phyloP scores from a whole-genome alignment of 2,797 vertebrate genomes.

The Falco peregrinus region DNA sequence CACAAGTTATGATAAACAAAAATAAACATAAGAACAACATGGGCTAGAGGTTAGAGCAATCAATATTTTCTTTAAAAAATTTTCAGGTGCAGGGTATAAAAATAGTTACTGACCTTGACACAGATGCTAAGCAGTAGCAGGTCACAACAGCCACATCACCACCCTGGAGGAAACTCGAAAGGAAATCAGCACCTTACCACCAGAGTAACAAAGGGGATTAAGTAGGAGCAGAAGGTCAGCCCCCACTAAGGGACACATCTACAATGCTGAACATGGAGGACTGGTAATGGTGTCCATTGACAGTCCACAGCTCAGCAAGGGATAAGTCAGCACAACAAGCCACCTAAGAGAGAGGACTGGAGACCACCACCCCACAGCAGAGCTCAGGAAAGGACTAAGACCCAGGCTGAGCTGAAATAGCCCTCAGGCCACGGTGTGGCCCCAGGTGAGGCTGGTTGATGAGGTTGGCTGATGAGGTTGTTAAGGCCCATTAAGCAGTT shows the following conservation, averaged over 20 bases:
- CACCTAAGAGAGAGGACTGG: not conserved
- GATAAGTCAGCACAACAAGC: not conserved
- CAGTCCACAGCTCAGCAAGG: not conserved
- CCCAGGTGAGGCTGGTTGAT: not conserved
- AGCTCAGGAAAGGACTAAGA: not conserved
- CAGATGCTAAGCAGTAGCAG: not conserved
- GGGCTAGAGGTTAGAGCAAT: not conserved
- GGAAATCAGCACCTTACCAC: not conserved
- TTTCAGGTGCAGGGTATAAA: not conserved
- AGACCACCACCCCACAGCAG: not conserved
- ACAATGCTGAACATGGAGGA: accelerated
- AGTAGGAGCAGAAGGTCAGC: not conserved
- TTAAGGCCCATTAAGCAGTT: not conserved
- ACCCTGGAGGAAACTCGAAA: not conserved
- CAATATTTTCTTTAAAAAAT: not conserved
- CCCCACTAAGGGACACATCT: too few species aligned
- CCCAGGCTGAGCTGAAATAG: not conserved
- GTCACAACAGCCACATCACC: not conserved
- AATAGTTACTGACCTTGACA: not conserved
- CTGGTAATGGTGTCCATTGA: too few species aligned
- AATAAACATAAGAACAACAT: not conserved
- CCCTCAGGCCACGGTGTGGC: not conserved
- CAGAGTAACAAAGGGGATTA: not conserved
- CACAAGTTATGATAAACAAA: not conserved
- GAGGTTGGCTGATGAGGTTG: accelerated